These are phyloP conservation scores for Orthonevra nobilis DNA, from an alignment of 2,888 invertebrate species.

Conservation along the genomic window DNA sequence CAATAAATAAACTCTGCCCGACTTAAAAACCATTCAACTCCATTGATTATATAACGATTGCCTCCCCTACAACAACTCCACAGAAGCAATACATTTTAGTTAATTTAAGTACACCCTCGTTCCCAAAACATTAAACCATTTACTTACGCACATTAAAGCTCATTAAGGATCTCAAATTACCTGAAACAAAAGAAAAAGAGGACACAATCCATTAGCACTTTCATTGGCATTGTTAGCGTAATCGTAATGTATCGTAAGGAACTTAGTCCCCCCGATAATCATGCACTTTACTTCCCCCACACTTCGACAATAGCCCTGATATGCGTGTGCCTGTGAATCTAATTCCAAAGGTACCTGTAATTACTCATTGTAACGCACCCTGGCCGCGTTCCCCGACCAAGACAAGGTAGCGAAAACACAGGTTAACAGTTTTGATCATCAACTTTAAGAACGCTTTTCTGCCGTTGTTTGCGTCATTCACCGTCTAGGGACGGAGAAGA, in stretches of 20 bases:
- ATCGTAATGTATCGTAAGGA: constrained; percentile 2
- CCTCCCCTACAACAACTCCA: no score
- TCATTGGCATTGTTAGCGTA: constrained; percentile 10
- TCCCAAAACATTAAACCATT: constrained; percentile 4
- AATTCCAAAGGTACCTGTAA: constrained; percentile 14
- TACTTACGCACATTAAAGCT: constrained; percentile 34
- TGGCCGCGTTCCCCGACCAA: not conserved
- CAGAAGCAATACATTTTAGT: no score
- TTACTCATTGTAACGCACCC: constrained; percentile 3
- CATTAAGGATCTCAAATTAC: constrained; percentile 46
- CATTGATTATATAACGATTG: no score
- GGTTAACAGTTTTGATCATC: constrained; percentile 44
- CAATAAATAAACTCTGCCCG: no score
- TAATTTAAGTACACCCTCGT: not conserved
- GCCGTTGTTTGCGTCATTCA: not conserved
- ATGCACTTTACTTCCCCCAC: not conserved
- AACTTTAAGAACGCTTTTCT: constrained; percentile 28
- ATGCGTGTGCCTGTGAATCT: not conserved
- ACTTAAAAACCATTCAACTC: no score
- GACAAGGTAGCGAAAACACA: constrained; percentile 16
- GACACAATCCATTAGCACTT: constrained; percentile 48
- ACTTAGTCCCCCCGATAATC: not conserved
- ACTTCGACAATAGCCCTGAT: not conserved
- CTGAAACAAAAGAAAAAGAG: constrained; percentile 40
- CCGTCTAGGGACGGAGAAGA: not conserved